Percentiles rank a stretch among this genome's conserved stretches.
phyloP scores from a whole-genome alignment of 2,113 vertebrate species.

The Hydrolagus affinis region DNA sequence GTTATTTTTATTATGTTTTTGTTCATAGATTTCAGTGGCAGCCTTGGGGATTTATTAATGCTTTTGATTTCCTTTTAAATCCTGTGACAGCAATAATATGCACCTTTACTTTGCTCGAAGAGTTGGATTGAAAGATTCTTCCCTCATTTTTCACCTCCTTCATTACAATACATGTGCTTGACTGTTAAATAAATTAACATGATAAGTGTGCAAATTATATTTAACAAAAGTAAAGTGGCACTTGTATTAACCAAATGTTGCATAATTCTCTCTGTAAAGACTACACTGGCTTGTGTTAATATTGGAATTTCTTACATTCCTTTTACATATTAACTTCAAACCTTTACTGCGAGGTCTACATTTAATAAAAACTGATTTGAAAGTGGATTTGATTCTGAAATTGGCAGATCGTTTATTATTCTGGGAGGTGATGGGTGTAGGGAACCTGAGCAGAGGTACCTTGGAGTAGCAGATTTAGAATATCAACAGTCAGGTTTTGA shows the following conservation, averaged over 20 bases:
- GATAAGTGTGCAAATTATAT: not conserved
- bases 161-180: not conserved
- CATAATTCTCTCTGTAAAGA: not conserved
- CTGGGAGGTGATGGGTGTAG: not conserved
- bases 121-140: not conserved
- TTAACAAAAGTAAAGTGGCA: not conserved
- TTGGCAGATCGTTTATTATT: not conserved
- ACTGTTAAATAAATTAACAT: not conserved
- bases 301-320: not conserved
- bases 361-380: not conserved
- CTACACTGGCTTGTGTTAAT: not conserved
- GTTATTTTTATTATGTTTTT: no score
- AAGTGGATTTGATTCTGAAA: not conserved
- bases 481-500: conserved; percentile 25
- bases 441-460: not conserved
- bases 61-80: conserved; percentile 14
- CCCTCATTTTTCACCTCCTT: not conserved
- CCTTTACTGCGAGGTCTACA: not conserved
- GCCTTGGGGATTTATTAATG: not conserved
- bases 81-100: not conserved
- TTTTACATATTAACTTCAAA: not conserved
- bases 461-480: not conserved
- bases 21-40: no score
- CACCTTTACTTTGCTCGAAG: not conserved
- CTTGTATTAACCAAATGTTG: not conserved